Percentiles rank a stretch among this genome's conserved stretches.
Evolutionary conservation across 2,797 vertebrate genomes (phyloP).

Genomic region (Coregonus sp.): DNA sequence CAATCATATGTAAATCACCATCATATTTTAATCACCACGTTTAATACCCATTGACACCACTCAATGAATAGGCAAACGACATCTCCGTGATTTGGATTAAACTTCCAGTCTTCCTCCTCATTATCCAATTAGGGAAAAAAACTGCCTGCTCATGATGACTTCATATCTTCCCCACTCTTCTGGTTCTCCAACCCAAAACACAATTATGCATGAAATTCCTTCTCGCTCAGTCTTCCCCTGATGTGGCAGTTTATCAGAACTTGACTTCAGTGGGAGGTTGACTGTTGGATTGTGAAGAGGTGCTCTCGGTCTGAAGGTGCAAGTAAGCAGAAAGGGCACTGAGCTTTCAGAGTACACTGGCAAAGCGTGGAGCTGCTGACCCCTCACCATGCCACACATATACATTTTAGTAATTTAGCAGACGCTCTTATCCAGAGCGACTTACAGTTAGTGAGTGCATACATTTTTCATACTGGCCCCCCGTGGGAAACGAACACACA

Average conservation of each 20-base stretch:
- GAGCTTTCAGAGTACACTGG: constrained; percentile 16
- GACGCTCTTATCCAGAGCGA: too few species aligned
- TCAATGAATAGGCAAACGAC: neutral
- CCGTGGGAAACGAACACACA: too few species aligned
- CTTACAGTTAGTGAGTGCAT: too few species aligned
- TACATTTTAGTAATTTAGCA: too few species aligned
- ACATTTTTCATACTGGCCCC: too few species aligned
- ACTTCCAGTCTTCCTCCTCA: neutral
- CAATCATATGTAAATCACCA: neutral
- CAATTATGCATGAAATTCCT: constrained; percentile 10
- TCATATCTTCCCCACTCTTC: neutral
- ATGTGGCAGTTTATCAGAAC: neutral
- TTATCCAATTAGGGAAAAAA: neutral
- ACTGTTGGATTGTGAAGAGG: neutral
- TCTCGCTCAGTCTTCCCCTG: neutral
- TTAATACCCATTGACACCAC: neutral
- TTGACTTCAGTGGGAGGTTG: neutral
- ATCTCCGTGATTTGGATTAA: neutral
- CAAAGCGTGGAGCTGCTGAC: constrained; percentile 13
- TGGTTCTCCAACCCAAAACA: neutral
- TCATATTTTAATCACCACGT: neutral
- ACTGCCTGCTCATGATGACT: neutral
- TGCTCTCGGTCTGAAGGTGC: constrained; percentile 1
- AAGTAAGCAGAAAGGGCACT: constrained; percentile 7
- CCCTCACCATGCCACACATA: neutral